Evolutionary conservation across 2,888 invertebrate species (phyloP).

Genomic region (Mythimna impura): DNA sequence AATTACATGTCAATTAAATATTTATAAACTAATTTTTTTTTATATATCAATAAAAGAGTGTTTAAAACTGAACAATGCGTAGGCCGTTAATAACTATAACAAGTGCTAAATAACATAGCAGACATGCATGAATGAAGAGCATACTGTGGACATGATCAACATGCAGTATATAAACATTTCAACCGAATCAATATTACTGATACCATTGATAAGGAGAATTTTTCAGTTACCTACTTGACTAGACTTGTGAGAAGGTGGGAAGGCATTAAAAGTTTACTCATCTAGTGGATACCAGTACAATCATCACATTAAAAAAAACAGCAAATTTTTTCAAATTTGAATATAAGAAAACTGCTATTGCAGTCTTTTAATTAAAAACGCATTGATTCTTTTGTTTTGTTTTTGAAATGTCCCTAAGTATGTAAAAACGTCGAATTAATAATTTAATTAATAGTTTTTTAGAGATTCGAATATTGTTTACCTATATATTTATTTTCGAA

Average conservation of each 20-base stretch:
- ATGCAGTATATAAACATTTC: not conserved
- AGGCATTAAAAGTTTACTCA: not conserved
- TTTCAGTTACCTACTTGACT: not conserved
- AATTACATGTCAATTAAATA: not conserved
- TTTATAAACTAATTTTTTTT: too few species aligned
- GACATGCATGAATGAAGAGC: not conserved
- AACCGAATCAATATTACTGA: not conserved
- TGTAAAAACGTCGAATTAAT: not conserved
- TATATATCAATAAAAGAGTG: not conserved
- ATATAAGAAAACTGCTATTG: not conserved
- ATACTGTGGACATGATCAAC: not conserved
- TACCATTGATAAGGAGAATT: not conserved
- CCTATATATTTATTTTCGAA: conserved; percentile 36
- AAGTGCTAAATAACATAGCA: not conserved
- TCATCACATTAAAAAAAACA: not conserved
- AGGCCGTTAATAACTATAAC: not conserved
- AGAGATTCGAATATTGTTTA: conserved; percentile 53
- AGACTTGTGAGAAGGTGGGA: not conserved
- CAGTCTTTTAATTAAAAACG: not conserved
- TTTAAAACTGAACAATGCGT: not conserved
- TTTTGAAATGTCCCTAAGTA: not conserved
- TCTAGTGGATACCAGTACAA: not conserved
- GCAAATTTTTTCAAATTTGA: not conserved
- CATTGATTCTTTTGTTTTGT: not conserved
- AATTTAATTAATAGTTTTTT: conserved; percentile 1